Evolutionary conservation across 2,113 vertebrate species (phyloP).

Genomic region (Phalacrocorax aristotelis): DNA sequence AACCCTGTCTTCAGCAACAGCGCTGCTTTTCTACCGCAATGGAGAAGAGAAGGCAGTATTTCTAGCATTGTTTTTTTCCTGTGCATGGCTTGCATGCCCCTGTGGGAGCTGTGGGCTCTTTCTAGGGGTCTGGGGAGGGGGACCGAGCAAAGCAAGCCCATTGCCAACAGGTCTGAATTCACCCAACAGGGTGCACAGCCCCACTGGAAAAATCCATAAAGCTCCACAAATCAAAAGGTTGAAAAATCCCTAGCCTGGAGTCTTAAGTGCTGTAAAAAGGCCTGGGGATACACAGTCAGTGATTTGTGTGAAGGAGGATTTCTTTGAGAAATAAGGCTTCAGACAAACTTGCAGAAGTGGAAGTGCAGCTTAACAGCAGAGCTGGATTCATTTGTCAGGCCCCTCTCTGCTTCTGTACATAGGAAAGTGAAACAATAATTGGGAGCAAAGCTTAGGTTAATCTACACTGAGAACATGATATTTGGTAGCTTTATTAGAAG

Average conservation of each 20-base stretch:
- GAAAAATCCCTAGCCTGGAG: neutral
- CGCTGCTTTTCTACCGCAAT: neutral
- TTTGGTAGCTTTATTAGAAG: conserved; percentile 46
- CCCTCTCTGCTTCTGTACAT: neutral
- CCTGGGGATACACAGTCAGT: neutral
- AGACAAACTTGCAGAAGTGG: neutral
- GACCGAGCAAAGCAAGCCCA: neutral
- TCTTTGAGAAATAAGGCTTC: neutral
- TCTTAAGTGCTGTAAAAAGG: neutral
- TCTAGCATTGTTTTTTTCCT: neutral
- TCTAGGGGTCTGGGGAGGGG: neutral
- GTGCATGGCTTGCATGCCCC: neutral
- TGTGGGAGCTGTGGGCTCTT: neutral
- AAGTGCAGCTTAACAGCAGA: neutral
- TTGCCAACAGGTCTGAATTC: neutral
- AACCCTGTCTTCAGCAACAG: neutral
- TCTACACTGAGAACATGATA: neutral
- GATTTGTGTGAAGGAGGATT: neutral
- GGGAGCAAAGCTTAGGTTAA: conserved; percentile 58
- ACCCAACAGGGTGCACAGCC: neutral
- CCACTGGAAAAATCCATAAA: neutral
- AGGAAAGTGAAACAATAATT: conserved; percentile 24
- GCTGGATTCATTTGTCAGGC: conserved; percentile 5
- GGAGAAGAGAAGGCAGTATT: neutral
- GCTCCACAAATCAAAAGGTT: neutral